Evolutionary conservation across 2,888 invertebrate species (phyloP), one percentile per base, ranked within the genome.

Genomic region (Nomada fabriciana): DNA sequence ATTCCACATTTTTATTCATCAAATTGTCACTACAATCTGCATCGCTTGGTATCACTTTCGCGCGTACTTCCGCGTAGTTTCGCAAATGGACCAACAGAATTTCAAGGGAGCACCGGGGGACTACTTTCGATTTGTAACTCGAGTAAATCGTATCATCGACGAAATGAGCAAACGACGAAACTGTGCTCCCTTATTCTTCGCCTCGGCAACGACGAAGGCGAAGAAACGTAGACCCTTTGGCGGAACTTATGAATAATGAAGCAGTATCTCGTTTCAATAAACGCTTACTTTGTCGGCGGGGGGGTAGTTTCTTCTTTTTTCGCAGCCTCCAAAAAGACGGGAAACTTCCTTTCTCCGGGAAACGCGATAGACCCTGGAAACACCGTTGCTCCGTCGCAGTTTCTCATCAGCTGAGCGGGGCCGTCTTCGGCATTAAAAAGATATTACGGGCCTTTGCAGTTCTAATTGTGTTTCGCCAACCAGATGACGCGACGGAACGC

Each of bases 211-310:
- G 23, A 3, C 20, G 64, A 57, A 52, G 67, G 50, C 59, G 71
- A 71, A 67, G 76, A 76, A 76, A 65, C 69, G 69, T 72, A 73
- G 73, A 81, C 59, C 69, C 76, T 74, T 81, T 63, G 74, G 53
- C 68, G 69, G 75, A 79, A 81, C 69, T 83, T 81, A 87, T 85
- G 87, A 87, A 87, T 87, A 85, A 87, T 83, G 83, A 83, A 83
- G 71, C 68, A 83, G 79, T 79, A 75, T 68, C 80, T 70, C 81
- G 83, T 87, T 82, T 87, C 87, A 77, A 85, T 83, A 85, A 87
- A 87, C 87, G 87, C 77, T 83, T 74, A 84, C 80, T 80, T 86
- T 82, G 80, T 80, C 80, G 72, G 47, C 70, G 67, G 50, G 70
- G 47, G 67, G 67, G 50, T 67, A 73, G 79, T 79, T 78, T 80